Evolutionary conservation across 2,888 invertebrate species (phyloP), one percentile per base, ranked within the genome.

Genomic region (Xestobium rufovillosum): DNA sequence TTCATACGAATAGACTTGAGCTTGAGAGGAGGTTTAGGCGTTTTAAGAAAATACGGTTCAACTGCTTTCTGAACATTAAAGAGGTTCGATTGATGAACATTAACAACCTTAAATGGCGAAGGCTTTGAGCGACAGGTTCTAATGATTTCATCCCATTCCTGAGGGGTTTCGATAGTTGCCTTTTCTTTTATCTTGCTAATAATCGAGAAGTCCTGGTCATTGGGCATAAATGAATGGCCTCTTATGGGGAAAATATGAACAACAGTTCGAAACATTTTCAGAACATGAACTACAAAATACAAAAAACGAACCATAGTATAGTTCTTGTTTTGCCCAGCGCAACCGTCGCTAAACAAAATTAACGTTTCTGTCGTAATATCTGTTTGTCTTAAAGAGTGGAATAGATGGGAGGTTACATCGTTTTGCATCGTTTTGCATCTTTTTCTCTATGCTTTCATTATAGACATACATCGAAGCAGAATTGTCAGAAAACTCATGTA

Each of bases 291-390:
- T 19, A 19, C 6, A 19, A 19, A 6, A 6, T 19, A 19, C 6
- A 19, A n/a, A n/a, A 19, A 19, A 19, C 23, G 23, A 6, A 19
- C 6, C 23, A 19, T 19, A 8, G 23, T 19, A n/a, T 19, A 19
- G 23, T 19, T 19, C 23, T 19, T 19, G n/a, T 19, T 19, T 19
- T 19, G 23, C 6, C 23, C 23, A n/a, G 23, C 6, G 23, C 23
- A 19, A 6, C 23, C 23, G n/a, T 19, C 23, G n/a, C 23, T 19
- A n/a, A 19, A 8, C n/a, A 19, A n/a, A 6, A 19, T n/a, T 19
- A 19, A 19, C 6, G 6, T 19, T n/a, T n/a, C n/a, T 6, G 23
- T 8, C 23, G 23, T 19, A 6, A 19, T 19, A 8, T 8, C n/a
- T 19, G 23, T 19, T 19, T 8, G n/a, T 19, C 6, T n/a, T 8